These are phyloP conservation scores for Podilymbus podiceps DNA, from an alignment of 2,113 vertebrate species.

Conservation along the genomic window DNA sequence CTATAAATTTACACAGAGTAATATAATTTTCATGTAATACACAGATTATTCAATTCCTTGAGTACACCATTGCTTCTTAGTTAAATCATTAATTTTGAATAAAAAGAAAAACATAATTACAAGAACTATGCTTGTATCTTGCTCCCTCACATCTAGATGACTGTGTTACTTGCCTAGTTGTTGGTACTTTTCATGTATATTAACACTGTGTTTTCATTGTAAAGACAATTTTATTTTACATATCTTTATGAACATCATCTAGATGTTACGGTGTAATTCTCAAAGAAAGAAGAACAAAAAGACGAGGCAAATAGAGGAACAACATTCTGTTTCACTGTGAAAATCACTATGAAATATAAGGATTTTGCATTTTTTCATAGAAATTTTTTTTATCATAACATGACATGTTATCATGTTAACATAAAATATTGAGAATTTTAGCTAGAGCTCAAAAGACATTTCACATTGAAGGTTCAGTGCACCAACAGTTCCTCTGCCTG, in stretches of 20 bases:
- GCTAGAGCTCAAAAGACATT: background rate
- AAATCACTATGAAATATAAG: background rate
- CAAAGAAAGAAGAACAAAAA: background rate
- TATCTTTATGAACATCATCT: background rate
- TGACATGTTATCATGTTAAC: background rate
- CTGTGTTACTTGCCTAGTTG: background rate
- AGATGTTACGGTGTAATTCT: background rate
- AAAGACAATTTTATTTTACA: background rate
- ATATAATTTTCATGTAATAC: background rate
- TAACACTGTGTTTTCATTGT: background rate
- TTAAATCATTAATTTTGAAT: background rate
- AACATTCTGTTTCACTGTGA: background rate
- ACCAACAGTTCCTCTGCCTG: background rate
- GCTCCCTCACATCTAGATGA: background rate
- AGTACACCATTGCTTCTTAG: background rate
- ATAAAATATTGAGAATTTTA: background rate
- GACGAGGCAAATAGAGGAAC: background rate
- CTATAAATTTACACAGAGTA: background rate
- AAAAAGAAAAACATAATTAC: background rate
- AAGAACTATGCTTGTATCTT: background rate
- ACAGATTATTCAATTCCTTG: background rate
- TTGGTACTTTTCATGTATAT: background rate
- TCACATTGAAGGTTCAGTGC: background rate
- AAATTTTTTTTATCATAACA: background rate
- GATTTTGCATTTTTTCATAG: background rate